Base-by-base conservation (phyloP, 2,888 invertebrate species). In the Zootermopsis nevadensis region DNA sequence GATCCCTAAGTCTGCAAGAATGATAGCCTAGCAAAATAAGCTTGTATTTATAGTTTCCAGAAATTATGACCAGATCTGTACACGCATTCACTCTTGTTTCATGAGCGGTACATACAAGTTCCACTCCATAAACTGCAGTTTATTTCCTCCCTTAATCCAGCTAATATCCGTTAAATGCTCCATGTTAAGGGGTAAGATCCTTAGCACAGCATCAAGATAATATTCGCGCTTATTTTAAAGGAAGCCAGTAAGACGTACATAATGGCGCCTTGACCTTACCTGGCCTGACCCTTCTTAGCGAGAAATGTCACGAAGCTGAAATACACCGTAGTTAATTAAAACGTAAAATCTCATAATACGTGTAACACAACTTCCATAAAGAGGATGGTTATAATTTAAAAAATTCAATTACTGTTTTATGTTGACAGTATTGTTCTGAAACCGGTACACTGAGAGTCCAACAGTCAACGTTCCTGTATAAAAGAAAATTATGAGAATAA, bases 121-220 rank as follows among this genome's bases (percentile, higher is more conserved):
- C 69, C 69, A 69, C 33, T 33, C 69, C 69, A 69, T 69, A 69
- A 69, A 69, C 31, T 69, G 19, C 22, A 19, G 69, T 69, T 35
- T 69, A 69, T 69, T 69, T 33, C 69, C 69, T 2, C 33, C 33
- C 69, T 4, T 69, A 69, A 69, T 69, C 69, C 69, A 33, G 33
- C 69, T 69, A 69, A 69, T 69, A 69, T 69, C 69, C 69, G 69
- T 69, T 66, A 69, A 19, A 2, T 31, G 69, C 69, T 31, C 30
- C 69, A 33, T 6, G 33, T 69, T 33, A 69, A 12, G 69, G 69
- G 30, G 0, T 69, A 33, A 69, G 69, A 69, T 30, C 6, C 69
- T 33, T 19, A n/a, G 66, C 66, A 66, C 48, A 19, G 48, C 19
- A 48, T 48, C 19, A 48, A 48, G 30, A 22, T 33, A 69, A 69